Evolutionary conservation across 2,888 invertebrate genomes (phyloP), one percentile per base, ranked within the genome.

Genomic region (Saturnia pavonia): DNA sequence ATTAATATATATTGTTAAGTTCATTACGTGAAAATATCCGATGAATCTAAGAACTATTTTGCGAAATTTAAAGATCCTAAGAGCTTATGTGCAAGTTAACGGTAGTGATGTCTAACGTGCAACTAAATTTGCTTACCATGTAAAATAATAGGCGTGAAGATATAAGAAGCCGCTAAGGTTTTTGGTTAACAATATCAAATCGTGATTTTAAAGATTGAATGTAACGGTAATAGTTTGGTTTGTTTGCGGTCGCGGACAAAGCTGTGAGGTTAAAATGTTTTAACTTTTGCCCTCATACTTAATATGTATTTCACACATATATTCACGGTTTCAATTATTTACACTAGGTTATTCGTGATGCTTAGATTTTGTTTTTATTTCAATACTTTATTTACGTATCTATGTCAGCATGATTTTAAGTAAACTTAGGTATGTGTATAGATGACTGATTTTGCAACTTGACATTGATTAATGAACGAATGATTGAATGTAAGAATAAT

Each of bases 221-320:
- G 48, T 69, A 69, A 65, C 69, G 69, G 69, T 69, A 48, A 8
- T 40, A 65, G 65, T 65, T n/a, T 19, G 19, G 45, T 45, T 69
- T 69, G n/a, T 63, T 65, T 69, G 63, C 34, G 27, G 51, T 16
- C 0, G 40, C n/a, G 22, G 22, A n/a, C 40, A 43, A 45, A 45
- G 45, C 19, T 63, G 9, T n/a, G 63, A 27, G 27, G 45, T 65
- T 27, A 19, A 34, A 63, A 22, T 60, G 42, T 27, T 60, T 60
- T 54, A 25, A n/a, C 9, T 40, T 68, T 54, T n/a, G 1, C 51
- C 12, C 45, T 16, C 16, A 22, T 68, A n/a, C n/a, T n/a, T n/a
- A n/a, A 51, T 51, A n/a, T 54, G 2, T 48, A 34, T 34, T 48
- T 48, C 25, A 11, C 40, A 48, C 19, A 34, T 51, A 22, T 34